A percentile compares a stretch with the other conserved stretches of the same genome.
Evolutionary conservation across 53 echinoderm and acorn worm genomes (phyloP).

Genomic region (Holothuria leucospilota): DNA sequence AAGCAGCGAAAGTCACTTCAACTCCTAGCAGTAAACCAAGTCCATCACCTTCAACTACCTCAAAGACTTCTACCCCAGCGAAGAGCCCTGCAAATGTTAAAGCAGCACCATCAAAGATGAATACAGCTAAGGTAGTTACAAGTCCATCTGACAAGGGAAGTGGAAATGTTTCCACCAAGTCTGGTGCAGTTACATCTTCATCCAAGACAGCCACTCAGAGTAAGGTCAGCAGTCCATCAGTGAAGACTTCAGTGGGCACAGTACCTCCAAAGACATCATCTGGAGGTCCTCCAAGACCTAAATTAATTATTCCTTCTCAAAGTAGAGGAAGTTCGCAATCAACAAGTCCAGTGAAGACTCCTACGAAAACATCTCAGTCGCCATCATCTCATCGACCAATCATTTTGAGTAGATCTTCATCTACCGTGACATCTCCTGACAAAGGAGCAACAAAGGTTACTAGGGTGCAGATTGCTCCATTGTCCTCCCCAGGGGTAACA

Average conservation of each 20-base stretch:
- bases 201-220: neutral
- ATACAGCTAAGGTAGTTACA: neutral
- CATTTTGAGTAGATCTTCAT: constrained; percentile 84
- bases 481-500: constrained; percentile 28
- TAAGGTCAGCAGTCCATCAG: neutral
- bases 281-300: constrained; percentile 47
- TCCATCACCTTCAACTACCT: constrained; percentile 10
- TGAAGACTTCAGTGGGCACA: constrained; percentile 15
- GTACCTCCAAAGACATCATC: constrained; percentile 7
- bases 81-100: neutral
- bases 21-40: constrained; percentile 4
- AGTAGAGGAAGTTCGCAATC: constrained; percentile 12
- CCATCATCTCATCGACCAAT: constrained; percentile 78
- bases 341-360: constrained; percentile 74
- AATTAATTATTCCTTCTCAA: constrained; percentile 42
- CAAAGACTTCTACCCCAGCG: neutral
- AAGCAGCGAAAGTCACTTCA: neutral
- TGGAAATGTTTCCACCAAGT: neutral
- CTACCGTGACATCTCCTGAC: constrained; percentile 84
- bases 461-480: constrained; percentile 66
- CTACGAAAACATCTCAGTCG: constrained; percentile 55
- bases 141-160: no score
- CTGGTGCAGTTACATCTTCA: neutral
- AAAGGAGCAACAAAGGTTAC: constrained; percentile 87
- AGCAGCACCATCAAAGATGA: neutral